Base-by-base conservation (phyloP, 2,113 vertebrate genomes). In the Xyliphius kryptos region DNA sequence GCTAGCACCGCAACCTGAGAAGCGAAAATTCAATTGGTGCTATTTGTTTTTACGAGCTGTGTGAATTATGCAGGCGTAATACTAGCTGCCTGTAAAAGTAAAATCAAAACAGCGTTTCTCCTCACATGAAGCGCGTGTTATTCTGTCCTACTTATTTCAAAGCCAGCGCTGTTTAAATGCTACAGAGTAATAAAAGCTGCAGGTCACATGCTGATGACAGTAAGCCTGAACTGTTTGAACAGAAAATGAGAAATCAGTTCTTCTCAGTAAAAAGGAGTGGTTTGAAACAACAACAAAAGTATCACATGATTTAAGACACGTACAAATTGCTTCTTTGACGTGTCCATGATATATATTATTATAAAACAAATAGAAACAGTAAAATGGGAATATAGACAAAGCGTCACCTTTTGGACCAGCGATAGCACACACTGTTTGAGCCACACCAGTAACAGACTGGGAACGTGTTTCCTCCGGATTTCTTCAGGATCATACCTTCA, bases 371-470 rank as follows among this genome's bases (percentile, higher is more conserved):
- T 9, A 14, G 13, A 41, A 43, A 50, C 10, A 57, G 36, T 13
- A 11, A 37, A 56, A 56, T 32, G 21, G 12, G 43, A 49, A 10
- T 10, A 46, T 2, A 22, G 21, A 41, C 10, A 7, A 48, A 10
- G 8, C 5, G 47, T 66, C 19, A 80, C 74, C 76, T 75, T 74
- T 57, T 80, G 41, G 79, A 74, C 74, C 76, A 80, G 16, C 64
- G 60, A 49, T 73, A 78, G 47, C 76, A 80, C 14, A 78, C 66
- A 12, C 71, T 76, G 66, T 75, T 74, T 26, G 68, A 76, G 14
- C 76, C 74, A 32, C 76, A 80, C 65, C 76, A 80, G 61, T 79
- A 75, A 62, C 72, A 77, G 3, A 73, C 76, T 12, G 73, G 71
- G 43, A 77, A 78, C 1, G 66, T 72, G 63, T 77, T 74, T 22